Conservation (phyloP, 2,888 invertebrate genomes). For the Acrobasis suavella region DNA sequence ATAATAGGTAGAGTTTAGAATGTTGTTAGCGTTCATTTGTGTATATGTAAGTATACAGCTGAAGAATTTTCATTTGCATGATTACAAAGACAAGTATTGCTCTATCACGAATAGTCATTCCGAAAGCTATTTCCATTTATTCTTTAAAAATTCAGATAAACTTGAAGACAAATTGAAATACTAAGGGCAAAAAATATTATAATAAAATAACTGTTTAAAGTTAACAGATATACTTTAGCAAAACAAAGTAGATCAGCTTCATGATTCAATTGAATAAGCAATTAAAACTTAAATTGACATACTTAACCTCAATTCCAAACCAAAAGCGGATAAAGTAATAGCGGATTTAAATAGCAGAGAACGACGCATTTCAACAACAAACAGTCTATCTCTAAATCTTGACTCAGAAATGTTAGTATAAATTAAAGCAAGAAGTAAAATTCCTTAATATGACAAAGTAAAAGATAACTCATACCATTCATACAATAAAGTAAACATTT, state of each 20-base stretch:
- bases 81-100: neutral
- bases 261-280: conserved; percentile 18
- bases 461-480: neutral
- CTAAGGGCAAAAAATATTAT: neutral
- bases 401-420: conserved; percentile 36
- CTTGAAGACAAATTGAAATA: neutral
- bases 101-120: neutral
- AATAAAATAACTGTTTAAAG: neutral
- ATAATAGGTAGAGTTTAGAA: conserved; percentile 19
- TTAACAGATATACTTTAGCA: neutral
- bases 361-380: conserved; percentile 39
- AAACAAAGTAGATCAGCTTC: neutral
- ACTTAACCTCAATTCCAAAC: conserved; percentile 43
- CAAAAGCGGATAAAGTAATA: conserved; percentile 41
- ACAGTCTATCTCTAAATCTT: conserved; percentile 38
- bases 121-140: neutral
- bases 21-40: conserved; percentile 13
- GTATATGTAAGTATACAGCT: neutral
- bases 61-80: conserved; percentile 1
- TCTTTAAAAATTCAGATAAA: neutral
- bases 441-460: conserved; percentile 23
- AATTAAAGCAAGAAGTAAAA: conserved; percentile 30
- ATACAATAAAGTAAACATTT: neutral
- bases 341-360: conserved; percentile 40
- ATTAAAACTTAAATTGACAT: conserved; percentile 21